Evolutionary conservation across 2,113 vertebrate species (phyloP).

Genomic region (Osmerus mordax): DNA sequence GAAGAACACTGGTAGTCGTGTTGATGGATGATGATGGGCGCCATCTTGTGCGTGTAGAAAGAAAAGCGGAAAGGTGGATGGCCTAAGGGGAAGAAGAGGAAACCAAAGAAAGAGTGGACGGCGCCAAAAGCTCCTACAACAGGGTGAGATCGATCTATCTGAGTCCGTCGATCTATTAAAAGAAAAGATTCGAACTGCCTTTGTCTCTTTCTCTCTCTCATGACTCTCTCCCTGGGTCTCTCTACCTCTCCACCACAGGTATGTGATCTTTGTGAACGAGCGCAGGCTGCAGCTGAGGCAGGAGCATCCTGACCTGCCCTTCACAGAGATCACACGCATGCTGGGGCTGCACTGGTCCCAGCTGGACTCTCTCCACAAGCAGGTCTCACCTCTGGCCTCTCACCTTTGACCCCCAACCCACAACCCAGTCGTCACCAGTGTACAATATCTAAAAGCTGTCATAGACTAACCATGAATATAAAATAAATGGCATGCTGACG

Average conservation of each 20-base stretch:
- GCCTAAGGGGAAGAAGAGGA: slow-evolving; percentile 52
- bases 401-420: background rate
- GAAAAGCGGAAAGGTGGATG: slow-evolving; percentile 46
- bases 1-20: too few relatives aligned
- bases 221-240: background rate
- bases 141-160: slow-evolving; percentile 23
- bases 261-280: slow-evolving; percentile 1
- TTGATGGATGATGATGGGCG: background rate
- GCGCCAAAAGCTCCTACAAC: slow-evolving; percentile 32
- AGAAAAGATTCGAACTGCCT: background rate
- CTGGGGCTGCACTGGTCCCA: background rate
- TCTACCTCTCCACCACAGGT: background rate
- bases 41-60: slow-evolving; percentile 16
- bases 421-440: background rate
- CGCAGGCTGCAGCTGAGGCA: background rate
- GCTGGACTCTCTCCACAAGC: background rate
- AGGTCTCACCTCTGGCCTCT: background rate
- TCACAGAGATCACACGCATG: slow-evolving; percentile 3
- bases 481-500: too few relatives aligned
- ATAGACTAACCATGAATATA: too few relatives aligned
- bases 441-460: too few relatives aligned
- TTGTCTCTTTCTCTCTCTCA: too few relatives aligned
- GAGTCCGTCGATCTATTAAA: background rate
- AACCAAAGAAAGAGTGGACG: slow-evolving; percentile 37
- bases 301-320: slow-evolving; percentile 3